phyloP scores from a whole-genome alignment of 2,113 vertebrate genomes.

The Barnardius zonarius region DNA sequence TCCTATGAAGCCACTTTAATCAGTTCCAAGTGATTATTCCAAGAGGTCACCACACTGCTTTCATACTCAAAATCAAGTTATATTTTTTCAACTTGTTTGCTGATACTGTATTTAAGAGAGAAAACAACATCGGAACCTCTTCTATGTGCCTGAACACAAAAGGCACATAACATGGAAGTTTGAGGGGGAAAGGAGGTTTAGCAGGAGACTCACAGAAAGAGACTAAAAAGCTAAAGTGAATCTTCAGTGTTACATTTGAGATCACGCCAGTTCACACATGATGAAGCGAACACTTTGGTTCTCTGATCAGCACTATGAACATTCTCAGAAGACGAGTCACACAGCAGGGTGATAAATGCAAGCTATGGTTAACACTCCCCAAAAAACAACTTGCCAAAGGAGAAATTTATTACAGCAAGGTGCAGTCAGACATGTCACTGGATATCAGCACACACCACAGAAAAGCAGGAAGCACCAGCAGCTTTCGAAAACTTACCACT shows the following conservation, averaged over 20 bases:
- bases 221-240: neutral
- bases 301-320: neutral
- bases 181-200: neutral
- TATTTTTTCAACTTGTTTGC: neutral
- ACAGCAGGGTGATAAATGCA: constrained; percentile 21
- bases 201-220: neutral
- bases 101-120: neutral
- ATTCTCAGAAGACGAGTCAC: constrained; percentile 49
- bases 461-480: neutral
- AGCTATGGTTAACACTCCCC: neutral
- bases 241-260: neutral
- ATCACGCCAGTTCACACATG: neutral
- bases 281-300: neutral
- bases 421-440: neutral
- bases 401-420: neutral
- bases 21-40: neutral
- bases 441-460: neutral
- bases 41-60: neutral
- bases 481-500: neutral
- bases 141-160: neutral
- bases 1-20: neutral
- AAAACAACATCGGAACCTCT: neutral
- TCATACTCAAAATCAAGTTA: neutral
- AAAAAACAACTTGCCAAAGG: neutral
- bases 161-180: neutral